A percentile compares a stretch with the other conserved stretches of the same genome.
Conservation (phyloP, 1,140 invertebrate genomes). For the Chionoecetes opilio region DNA sequence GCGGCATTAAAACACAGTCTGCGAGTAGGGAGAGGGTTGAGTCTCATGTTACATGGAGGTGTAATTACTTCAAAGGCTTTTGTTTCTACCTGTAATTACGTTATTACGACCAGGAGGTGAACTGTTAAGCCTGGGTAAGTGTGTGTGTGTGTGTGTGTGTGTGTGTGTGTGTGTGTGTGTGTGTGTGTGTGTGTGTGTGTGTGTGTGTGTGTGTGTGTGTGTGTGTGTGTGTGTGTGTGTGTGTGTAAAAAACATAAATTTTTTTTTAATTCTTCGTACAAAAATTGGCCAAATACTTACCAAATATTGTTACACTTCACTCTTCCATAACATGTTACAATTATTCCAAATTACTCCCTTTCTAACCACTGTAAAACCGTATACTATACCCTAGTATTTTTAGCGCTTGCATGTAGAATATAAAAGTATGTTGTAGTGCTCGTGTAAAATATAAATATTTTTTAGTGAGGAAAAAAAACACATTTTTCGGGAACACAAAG, state of each 20-base stretch:
- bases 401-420: conserved; percentile 1
- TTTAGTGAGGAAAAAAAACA: not conserved
- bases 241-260: not conserved
- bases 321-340: not conserved
- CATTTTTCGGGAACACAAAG: not conserved
- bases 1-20: not conserved
- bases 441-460: conserved; percentile 11
- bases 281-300: not conserved
- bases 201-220: conserved; percentile 18
- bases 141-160: conserved; percentile 5
- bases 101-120: not conserved
- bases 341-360: not conserved
- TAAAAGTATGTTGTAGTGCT: conserved; percentile 2
- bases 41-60: not conserved
- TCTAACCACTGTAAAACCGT: not conserved
- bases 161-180: conserved; percentile 24
- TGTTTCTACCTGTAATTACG: not conserved
- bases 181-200: not conserved
- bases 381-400: not conserved
- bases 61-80: not conserved
- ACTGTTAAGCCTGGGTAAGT: not conserved
- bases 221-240: conserved; percentile 22
- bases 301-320: not conserved
- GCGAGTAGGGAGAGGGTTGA: not conserved
- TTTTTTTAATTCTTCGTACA: not conserved